A percentile compares a stretch with the other conserved stretches of the same genome.
These are phyloP conservation scores for Drosophila aff. DNA, from an alignment of 1,140 invertebrate genomes.

Conservation along the genomic window DNA sequence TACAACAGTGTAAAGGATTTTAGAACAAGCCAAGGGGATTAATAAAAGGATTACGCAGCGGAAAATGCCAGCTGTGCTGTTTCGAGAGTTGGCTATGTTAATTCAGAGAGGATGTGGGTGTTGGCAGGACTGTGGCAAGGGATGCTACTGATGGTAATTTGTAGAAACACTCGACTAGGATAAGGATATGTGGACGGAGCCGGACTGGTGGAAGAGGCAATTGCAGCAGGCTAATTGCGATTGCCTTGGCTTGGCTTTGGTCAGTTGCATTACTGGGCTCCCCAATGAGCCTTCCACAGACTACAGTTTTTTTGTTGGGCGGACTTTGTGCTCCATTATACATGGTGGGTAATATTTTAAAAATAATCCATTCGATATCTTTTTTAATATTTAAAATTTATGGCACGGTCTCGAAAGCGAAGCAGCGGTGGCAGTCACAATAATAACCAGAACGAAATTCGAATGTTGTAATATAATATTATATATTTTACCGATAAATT, in stretches of 20 bases:
- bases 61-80: constrained; percentile 79
- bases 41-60: constrained; percentile 83
- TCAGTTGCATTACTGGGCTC: constrained; percentile 28
- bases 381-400: constrained; percentile 81
- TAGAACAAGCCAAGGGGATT: constrained; percentile 77
- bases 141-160: constrained; percentile 73
- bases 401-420: constrained; percentile 52
- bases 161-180: constrained; percentile 64
- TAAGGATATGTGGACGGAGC: constrained; percentile 27
- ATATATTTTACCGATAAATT: no score
- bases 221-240: constrained; percentile 74
- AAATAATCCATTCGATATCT: constrained; percentile 81
- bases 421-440: constrained; percentile 35
- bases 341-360: constrained; percentile 74
- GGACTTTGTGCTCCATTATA: constrained; percentile 24
- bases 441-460: constrained; percentile 1
- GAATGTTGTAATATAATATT: neutral
- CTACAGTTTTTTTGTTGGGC: constrained; percentile 59
- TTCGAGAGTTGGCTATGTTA: constrained; percentile 65
- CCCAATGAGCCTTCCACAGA: constrained; percentile 27
- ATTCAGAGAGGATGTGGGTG: constrained; percentile 43
- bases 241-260: constrained; percentile 45
- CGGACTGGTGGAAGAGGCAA: constrained; percentile 21
- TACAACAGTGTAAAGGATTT: constrained; percentile 82
- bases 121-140: constrained; percentile 18